Conservation (phyloP, 2,888 invertebrate genomes). For the Cephus rjabovi region DNA sequence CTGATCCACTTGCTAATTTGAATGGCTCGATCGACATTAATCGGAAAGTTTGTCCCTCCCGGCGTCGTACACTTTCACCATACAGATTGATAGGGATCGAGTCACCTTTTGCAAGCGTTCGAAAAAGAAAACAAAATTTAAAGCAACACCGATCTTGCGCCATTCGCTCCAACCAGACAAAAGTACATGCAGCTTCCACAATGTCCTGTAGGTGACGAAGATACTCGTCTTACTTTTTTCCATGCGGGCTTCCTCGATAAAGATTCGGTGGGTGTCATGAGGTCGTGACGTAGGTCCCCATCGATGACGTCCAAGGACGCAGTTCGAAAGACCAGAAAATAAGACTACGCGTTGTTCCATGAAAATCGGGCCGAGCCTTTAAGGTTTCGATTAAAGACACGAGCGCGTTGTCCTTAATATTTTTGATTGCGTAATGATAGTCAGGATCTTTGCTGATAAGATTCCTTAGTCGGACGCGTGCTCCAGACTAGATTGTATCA, state of each 20-base stretch:
- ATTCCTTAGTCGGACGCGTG: neutral
- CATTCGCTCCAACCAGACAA: neutral
- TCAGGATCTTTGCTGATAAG: neutral
- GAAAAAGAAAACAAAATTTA: neutral
- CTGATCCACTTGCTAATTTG: neutral
- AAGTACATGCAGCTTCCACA: neutral
- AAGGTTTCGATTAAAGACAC: neutral
- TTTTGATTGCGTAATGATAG: neutral
- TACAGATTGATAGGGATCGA: neutral
- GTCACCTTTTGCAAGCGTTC: neutral
- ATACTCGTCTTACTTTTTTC: neutral
- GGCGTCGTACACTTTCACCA: neutral
- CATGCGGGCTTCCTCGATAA: neutral
- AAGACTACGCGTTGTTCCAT: neutral
- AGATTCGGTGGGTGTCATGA: neutral
- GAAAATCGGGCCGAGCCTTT: neutral
- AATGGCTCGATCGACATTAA: neutral
- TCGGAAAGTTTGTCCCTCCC: neutral
- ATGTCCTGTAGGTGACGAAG: neutral
- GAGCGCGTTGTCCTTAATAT: neutral
- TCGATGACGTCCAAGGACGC: neutral
- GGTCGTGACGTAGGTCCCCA: neutral
- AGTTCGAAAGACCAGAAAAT: neutral
- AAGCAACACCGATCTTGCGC: neutral
- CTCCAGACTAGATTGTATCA: neutral